These are phyloP conservation scores for Odocoileus virginianus DNA, from an alignment of 2,113 vertebrate species.

Conservation along the genomic window DNA sequence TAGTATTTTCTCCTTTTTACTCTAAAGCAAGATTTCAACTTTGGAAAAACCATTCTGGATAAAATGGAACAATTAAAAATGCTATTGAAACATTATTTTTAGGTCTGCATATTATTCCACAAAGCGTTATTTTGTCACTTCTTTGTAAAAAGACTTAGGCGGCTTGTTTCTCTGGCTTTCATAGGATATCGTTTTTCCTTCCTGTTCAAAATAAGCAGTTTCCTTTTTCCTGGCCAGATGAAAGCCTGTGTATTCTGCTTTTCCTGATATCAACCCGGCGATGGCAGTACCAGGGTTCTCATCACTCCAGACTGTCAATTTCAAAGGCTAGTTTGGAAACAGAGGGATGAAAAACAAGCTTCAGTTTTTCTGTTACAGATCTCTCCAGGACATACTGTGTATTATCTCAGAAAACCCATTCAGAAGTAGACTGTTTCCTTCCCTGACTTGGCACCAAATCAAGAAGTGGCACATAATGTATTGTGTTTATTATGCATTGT, in stretches of 20 bases:
- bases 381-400: not conserved
- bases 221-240: constrained; percentile 9
- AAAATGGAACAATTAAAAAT: constrained; percentile 1
- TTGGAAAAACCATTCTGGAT: not conserved
- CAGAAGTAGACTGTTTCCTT: constrained; percentile 36
- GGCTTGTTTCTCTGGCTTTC: constrained; percentile 47
- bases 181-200: not conserved
- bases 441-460: not conserved
- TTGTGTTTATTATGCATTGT: constrained; percentile 47
- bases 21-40: not conserved
- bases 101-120: not conserved
- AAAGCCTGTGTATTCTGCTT: not conserved
- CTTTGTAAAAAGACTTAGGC: constrained; percentile 7
- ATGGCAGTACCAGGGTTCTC: not conserved
- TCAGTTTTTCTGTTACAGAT: not conserved
- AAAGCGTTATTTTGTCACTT: not conserved
- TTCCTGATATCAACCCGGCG: not conserved
- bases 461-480: not conserved
- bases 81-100: constrained; percentile 10
- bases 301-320: not conserved
- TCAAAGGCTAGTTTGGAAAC: constrained; percentile 8
- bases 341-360: constrained; percentile 16
- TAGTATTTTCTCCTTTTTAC: not conserved
- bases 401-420: constrained; percentile 39
- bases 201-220: constrained; percentile 29